Percentiles rank a stretch among this genome's conserved stretches.
Conservation (phyloP, 2,113 vertebrate genomes). For the Engraulis encrasicolus region DNA sequence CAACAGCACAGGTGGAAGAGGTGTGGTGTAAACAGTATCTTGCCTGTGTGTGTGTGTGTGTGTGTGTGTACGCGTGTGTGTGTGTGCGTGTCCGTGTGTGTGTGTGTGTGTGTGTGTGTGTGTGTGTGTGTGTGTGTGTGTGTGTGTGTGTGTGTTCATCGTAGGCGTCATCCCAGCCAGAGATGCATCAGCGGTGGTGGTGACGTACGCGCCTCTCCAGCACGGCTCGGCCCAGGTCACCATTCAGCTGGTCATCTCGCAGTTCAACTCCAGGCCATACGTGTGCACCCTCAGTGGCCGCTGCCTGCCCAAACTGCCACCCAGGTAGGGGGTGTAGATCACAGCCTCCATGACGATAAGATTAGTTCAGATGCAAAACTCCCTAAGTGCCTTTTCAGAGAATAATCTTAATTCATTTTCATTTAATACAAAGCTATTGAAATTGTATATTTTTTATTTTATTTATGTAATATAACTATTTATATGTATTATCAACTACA, state of each 20-base stretch:
- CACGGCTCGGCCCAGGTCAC: conserved; percentile 85
- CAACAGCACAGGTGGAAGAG: background rate
- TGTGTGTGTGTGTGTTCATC: conserved; percentile 1
- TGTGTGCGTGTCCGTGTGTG: no score
- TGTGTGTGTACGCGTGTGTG: no score
- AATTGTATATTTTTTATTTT: no score
- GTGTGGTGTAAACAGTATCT: background rate
- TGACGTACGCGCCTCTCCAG: conserved; percentile 81
- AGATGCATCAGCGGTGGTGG: conserved; percentile 71
- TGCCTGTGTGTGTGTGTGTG: no score
- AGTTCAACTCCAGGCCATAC: conserved; percentile 86
- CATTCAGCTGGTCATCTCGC: conserved; percentile 81
- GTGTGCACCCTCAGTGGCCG: conserved; percentile 86
- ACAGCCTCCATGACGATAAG: no score
- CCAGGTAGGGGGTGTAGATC: no score
- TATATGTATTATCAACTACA: no score
- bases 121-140: background rate
- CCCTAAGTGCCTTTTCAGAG: no score
- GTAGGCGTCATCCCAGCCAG: conserved; percentile 89
- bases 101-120: background rate
- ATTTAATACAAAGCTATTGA: no score
- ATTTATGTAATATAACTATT: no score
- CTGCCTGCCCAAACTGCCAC: conserved; percentile 70
- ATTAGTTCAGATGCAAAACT: no score
- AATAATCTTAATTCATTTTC: no score